These are phyloP conservation scores for Ceratoteleas bidentatus DNA, from an alignment of 1,140 invertebrate genomes.

Conservation along the genomic window DNA sequence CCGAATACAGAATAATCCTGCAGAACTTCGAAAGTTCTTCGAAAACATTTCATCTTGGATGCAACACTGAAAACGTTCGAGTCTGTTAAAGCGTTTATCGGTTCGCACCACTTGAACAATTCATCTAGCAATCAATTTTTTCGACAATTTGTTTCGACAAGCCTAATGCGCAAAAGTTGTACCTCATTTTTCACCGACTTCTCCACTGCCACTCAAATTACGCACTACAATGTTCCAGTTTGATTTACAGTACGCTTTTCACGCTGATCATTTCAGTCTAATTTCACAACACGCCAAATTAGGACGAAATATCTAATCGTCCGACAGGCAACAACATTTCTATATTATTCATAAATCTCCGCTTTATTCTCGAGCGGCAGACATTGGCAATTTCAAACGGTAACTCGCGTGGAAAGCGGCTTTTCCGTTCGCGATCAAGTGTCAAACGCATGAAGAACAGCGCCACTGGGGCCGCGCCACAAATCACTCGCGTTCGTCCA, in stretches of 20 bases:
- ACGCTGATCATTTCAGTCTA: background rate
- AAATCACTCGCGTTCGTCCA: slow-evolving; percentile 20
- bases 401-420: slow-evolving; percentile 18
- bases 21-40: no score
- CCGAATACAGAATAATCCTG: no score
- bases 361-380: slow-evolving; percentile 11
- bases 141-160: no score
- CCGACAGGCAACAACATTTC: background rate
- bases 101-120: no score
- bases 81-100: no score
- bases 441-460: slow-evolving; percentile 17
- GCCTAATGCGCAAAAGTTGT: no score
- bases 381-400: slow-evolving; percentile 16
- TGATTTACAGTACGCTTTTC: background rate
- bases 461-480: slow-evolving; percentile 1
- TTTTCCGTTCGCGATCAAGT: slow-evolving; percentile 25
- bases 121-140: no score
- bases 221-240: background rate
- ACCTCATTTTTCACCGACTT: no score
- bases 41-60: no score
- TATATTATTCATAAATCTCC: slow-evolving; percentile 23
- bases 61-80: no score
- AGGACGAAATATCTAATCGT: slow-evolving; percentile 9
- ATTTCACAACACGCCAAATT: slow-evolving; percentile 4
- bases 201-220: background rate